phyloP scores from a whole-genome alignment of 2,113 vertebrate genomes.

The Neopipo cinnamomea region DNA sequence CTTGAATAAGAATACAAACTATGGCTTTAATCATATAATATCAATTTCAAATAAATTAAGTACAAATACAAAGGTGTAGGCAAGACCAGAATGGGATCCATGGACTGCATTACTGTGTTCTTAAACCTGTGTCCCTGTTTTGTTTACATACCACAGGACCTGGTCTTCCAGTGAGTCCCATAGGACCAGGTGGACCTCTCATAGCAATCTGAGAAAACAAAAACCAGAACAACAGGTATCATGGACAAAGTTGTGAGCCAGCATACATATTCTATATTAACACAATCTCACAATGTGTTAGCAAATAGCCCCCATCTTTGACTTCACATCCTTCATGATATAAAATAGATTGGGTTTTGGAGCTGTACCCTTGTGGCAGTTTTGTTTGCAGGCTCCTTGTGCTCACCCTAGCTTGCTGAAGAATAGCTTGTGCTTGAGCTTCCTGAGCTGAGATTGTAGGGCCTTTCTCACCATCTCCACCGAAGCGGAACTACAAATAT shows the following conservation, averaged over 20 bases:
- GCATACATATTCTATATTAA: neutral
- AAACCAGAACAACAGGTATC: neutral
- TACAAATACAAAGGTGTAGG: neutral
- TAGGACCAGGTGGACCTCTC: constrained; percentile 92
- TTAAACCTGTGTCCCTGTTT: neutral
- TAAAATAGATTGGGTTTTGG: neutral
- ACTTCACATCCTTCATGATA: neutral
- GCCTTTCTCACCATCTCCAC: constrained; percentile 92
- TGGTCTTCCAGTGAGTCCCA: constrained; percentile 96
- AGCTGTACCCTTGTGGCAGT: neutral
- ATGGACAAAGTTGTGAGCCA: neutral
- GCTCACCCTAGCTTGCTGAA: constrained; percentile 95
- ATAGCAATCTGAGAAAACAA: constrained; percentile 87
- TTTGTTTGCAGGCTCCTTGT: neutral
- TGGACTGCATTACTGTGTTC: neutral
- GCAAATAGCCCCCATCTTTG: neutral
- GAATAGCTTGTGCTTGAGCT: constrained; percentile 96
- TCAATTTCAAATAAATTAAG: neutral
- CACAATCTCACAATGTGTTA: neutral
- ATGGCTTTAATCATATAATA: neutral
- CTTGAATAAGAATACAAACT: neutral
- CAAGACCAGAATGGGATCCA: neutral
- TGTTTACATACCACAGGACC: constrained; percentile 91
- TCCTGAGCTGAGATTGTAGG: constrained; percentile 92
- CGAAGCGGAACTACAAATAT: constrained; percentile 88